Percentiles rank a stretch among this genome's conserved stretches.
Evolutionary conservation across 2,888 invertebrate species (phyloP).

Genomic region (Chrysolina haemoptera): DNA sequence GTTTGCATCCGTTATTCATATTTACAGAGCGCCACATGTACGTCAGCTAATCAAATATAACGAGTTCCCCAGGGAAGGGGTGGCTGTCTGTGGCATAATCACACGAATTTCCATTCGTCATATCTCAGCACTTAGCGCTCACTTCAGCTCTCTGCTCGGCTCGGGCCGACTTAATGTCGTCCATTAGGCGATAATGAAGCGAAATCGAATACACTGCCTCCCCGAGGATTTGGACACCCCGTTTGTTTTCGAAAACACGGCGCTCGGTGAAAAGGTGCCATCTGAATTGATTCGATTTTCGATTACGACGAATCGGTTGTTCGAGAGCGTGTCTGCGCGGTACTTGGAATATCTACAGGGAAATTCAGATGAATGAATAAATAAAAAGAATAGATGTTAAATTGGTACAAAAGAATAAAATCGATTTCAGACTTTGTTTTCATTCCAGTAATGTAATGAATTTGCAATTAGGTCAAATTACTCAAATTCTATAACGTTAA

Average conservation of each 20-base stretch:
- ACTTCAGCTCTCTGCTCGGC: not conserved
- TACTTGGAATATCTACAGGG: not conserved
- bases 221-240: conserved; percentile 39
- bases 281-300: conserved; percentile 24
- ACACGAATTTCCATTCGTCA: conserved; percentile 45
- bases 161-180: conserved; percentile 36
- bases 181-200: conserved; percentile 42
- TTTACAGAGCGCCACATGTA: conserved; percentile 42
- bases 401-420: too few relatives aligned
- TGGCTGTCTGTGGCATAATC: conserved; percentile 35
- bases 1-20: conserved; percentile 38
- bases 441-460: too few relatives aligned
- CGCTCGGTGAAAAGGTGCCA: not conserved
- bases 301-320: conserved; percentile 19
- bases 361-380: not conserved
- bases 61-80: conserved; percentile 48
- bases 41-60: conserved; percentile 46
- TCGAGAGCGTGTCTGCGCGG: not conserved
- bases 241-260: conserved; percentile 35
- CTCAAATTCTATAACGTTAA: too few relatives aligned
- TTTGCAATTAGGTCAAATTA: too few relatives aligned
- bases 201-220: conserved; percentile 44
- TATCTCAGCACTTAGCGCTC: conserved; percentile 30
- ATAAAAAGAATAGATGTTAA: too few relatives aligned
- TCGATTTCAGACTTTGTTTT: too few relatives aligned